Base-by-base conservation (phyloP, 2,888 invertebrate species). In the Caenorhabditis sulstoni region DNA sequence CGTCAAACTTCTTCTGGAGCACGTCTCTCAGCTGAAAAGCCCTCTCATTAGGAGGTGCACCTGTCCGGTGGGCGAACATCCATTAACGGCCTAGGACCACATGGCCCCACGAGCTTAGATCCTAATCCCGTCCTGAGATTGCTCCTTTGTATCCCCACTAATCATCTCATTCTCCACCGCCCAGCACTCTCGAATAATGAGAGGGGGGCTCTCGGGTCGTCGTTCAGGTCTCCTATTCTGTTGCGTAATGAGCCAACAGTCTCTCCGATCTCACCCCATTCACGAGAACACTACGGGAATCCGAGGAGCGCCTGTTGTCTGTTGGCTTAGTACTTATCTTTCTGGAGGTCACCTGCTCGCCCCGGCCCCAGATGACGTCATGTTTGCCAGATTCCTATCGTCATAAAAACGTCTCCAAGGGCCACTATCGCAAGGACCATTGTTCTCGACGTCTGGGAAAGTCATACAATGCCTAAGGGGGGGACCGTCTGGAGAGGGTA, bases 361-460 rank as follows among this genome's bases (percentile, higher is more conserved):
- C 29, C 29, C 29, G 4, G 29, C 4, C 3, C 44, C 62, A 62
- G 47, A 59, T 74, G 65, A 65, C 65, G 59, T 74, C 53, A 66
- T 73, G 37, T 74, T 74, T 65, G 59, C 52, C 59, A 64, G 74
- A 74, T 74, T 59, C 59, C 59, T 64, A 73, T 73, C 65, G 58
- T 61, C 29, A 29, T 61, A 58, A 64, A 73, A 41, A 55, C 20
- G 14, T 29, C 29, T 29, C 29, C 7, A 29, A 7, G 4, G 4
- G 29, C 7, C 29, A 7, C 7, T 29, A 29, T 29, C 29, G 29
- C 3, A 29, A 29, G 29, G 29, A 29, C 29, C 29, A 29, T 29
- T 29, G 29, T 29, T 29, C 29, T 29, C 7, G 7, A 29, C 29
- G 29, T 29, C 29, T 44, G 64, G 50, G 64, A 47, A 39, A 41